A percentile compares a stretch with the other conserved stretches of the same genome.
Evolutionary conservation across 2,113 vertebrate genomes (phyloP).

Genomic region (Varanus salvator): DNA sequence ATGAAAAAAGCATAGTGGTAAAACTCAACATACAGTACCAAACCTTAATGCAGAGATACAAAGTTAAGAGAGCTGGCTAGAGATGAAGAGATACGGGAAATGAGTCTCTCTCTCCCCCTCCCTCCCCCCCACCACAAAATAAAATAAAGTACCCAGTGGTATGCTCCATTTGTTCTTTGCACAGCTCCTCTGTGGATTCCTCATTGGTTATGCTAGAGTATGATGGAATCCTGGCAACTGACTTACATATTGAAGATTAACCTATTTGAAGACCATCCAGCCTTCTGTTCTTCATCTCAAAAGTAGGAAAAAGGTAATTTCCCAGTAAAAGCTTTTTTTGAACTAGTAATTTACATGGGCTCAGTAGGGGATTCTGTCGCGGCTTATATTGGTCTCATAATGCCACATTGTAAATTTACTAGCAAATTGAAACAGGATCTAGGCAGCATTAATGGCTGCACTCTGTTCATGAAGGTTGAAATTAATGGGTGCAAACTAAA

Average conservation of each 20-base stretch:
- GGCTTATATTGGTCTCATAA: conserved; percentile 48
- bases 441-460: conserved; percentile 49
- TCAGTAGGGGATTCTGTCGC: conserved; percentile 39
- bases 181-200: background rate
- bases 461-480: conserved; percentile 44
- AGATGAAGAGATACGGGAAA: background rate
- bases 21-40: background rate
- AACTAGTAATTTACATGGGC: conserved; percentile 49
- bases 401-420: conserved; percentile 32
- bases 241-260: conserved; percentile 13
- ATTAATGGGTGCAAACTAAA: conserved; percentile 58
- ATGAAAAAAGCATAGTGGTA: background rate
- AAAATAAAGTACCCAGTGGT: too few relatives aligned
- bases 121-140: too few relatives aligned
- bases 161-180: background rate
- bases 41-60: background rate
- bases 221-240: background rate
- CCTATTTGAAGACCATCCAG: conserved; percentile 51
- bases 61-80: background rate
- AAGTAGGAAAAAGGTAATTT: conserved; percentile 38
- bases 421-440: conserved; percentile 15
- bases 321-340: conserved; percentile 8
- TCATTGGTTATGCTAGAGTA: background rate
- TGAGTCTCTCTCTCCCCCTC: too few relatives aligned
- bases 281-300: conserved; percentile 40